Percentiles rank a stretch among this genome's conserved stretches.
Conservation (phyloP, 1,140 invertebrate species). For the Harpegnathos saltator region DNA sequence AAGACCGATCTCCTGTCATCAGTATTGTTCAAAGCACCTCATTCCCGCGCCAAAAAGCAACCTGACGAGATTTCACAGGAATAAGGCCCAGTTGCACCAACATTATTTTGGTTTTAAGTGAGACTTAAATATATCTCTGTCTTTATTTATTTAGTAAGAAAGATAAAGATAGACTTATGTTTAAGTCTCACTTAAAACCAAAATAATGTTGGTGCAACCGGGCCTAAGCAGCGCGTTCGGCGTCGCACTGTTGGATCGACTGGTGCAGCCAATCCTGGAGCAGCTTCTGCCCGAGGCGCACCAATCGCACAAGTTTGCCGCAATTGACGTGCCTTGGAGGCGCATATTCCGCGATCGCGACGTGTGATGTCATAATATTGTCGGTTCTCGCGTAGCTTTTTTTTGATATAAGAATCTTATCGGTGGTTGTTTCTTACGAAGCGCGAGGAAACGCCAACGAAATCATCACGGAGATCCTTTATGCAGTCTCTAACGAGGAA, state of each 20-base stretch:
- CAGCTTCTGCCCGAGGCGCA: not conserved
- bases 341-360: slow-evolving; percentile 18
- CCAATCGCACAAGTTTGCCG: not conserved
- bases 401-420: slow-evolving; percentile 13
- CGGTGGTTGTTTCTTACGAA: slow-evolving; percentile 12
- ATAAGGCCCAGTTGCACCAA: too few species aligned
- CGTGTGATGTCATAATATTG: slow-evolving; percentile 65
- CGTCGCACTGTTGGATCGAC: slow-evolving; percentile 13
- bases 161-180: too few species aligned
- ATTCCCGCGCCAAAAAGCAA: not conserved
- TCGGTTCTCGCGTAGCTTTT: slow-evolving; percentile 28
- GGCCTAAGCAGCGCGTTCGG: not conserved
- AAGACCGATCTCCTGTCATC: not conserved
- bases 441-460: not conserved
- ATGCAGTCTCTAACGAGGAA: slow-evolving; percentile 28
- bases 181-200: too few species aligned
- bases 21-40: not conserved
- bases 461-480: not conserved
- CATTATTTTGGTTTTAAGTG: too few species aligned
- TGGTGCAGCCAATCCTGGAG: not conserved
- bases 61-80: not conserved
- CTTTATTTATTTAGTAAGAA: too few species aligned
- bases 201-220: too few species aligned
- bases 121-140: too few species aligned
- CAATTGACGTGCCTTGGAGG: slow-evolving; percentile 27